phyloP scores from a whole-genome alignment of 2,113 vertebrate genomes.

The Cacatua alba region DNA sequence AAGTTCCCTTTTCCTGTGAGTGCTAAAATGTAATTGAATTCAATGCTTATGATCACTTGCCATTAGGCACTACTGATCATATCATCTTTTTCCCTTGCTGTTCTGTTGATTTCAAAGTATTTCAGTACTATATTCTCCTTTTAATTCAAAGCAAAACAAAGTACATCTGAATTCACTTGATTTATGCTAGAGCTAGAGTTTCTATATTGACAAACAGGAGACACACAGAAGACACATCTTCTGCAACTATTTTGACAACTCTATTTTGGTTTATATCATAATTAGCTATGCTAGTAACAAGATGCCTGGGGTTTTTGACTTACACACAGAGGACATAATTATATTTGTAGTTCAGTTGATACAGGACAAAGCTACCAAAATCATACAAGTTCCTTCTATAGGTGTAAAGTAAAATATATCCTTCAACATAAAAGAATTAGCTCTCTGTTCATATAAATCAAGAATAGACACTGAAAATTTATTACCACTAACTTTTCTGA shows the following conservation, averaged over 20 bases:
- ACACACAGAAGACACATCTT: background rate
- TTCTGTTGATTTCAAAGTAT: constrained; percentile 35
- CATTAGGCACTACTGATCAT: constrained; percentile 56
- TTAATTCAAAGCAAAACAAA: background rate
- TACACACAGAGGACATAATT: background rate
- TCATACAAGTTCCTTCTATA: background rate
- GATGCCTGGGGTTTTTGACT: background rate
- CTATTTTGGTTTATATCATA: background rate
- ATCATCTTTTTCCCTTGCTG: constrained; percentile 1
- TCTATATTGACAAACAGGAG: background rate
- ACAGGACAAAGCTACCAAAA: background rate
- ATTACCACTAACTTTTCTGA: background rate
- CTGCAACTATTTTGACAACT: background rate
- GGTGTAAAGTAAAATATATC: background rate
- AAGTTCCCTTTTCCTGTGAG: background rate
- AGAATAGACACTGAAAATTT: background rate
- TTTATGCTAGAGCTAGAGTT: background rate
- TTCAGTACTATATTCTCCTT: background rate
- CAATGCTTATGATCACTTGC: constrained; percentile 50
- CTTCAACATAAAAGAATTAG: background rate
- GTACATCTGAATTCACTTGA: constrained; percentile 6
- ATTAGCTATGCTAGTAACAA: background rate
- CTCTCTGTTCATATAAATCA: background rate
- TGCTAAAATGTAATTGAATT: constrained; percentile 71
- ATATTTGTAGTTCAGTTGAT: background rate